Base-by-base conservation (phyloP, 2,888 invertebrate species). In the Euplexia lucipara region DNA sequence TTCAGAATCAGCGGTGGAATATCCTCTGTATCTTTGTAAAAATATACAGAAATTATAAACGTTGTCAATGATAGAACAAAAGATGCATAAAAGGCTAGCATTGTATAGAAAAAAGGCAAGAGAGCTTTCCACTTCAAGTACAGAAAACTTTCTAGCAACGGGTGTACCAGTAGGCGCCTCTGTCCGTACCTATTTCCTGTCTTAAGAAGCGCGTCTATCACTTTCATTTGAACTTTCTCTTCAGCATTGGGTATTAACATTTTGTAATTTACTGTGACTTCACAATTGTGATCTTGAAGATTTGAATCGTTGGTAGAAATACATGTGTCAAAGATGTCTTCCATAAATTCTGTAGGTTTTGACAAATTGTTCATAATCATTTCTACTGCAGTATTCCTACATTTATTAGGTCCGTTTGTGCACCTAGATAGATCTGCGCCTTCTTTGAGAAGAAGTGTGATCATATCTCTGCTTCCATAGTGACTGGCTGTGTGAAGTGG, bases 111-210 rank as follows among this genome's bases (percentile, higher is more conserved):
- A 73, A 95, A 94, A 26, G 91, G 89, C 58, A 92, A 81, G 9
- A 95, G 81, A 53, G 92, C 92, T 52, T 90, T 91, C 96, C 96
- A 96, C 82, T 96, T 96, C 10, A 95, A 81, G 70, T 88, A 90
- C 0, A 96, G 82, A 75, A 95, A 96, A 66, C 95, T 95, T 83
- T 96, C 95, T 1, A 96, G 83, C 32, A 96, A 80, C 0, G 96
- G 96, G 82, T 96, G 96, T 1, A 95, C 87, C 0, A 96, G 83
- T 1, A 96, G 79, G 22, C 87, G 88, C 18, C 89, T 90, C 61
- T 95, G 92, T 6, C 90, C 88, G 69, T 71, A 64, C 22, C 92
- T 87, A 57, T 93, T 92, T 9, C 94, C 93, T 51, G 92, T 92
- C 60, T 94, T 90, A 2, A 95, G 78, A 12, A 96, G 79, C 0